phyloP scores from a whole-genome alignment of 2,888 invertebrate species.

The Rotaria sp. region DNA sequence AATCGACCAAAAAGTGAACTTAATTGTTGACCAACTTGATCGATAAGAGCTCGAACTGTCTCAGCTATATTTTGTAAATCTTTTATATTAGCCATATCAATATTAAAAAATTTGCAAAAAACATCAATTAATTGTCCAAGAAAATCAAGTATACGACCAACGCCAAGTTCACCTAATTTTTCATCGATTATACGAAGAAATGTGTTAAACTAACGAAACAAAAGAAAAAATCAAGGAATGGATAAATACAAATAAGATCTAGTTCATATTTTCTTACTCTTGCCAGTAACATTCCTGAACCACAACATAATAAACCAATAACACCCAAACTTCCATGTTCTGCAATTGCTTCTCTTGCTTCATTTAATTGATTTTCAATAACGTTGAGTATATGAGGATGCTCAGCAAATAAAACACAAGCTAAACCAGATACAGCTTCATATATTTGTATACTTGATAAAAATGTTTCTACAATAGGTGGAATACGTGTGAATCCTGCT shows the following conservation, averaged over 20 bases:
- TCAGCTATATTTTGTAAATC: slow-evolving; percentile 29
- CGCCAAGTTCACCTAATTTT: slow-evolving; percentile 37
- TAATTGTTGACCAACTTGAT: slow-evolving; percentile 22
- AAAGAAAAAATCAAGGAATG: too few relatives aligned
- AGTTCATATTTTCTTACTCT: background rate
- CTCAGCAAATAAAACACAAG: slow-evolving; percentile 37
- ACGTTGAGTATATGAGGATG: slow-evolving; percentile 33
- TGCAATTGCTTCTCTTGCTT: slow-evolving; percentile 32
- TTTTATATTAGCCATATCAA: slow-evolving; percentile 32
- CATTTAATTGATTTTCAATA: slow-evolving; percentile 30
- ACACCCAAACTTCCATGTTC: slow-evolving; percentile 29
- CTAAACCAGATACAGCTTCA: slow-evolving; percentile 30
- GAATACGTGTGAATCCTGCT: slow-evolving; percentile 31
- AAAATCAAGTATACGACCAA: slow-evolving; percentile 38
- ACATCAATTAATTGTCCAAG: slow-evolving; percentile 35
- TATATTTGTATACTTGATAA: slow-evolving; percentile 37
- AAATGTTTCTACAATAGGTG: slow-evolving; percentile 31
- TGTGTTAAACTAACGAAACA: slow-evolving; percentile 26
- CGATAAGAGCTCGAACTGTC: slow-evolving; percentile 27
- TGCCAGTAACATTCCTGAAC: slow-evolving; percentile 9
- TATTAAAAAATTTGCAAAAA: slow-evolving; percentile 36
- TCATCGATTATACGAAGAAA: slow-evolving; percentile 31
- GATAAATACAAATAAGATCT: background rate
- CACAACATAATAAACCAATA: slow-evolving; percentile 26
- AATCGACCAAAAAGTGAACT: slow-evolving; percentile 31